Conservation (phyloP, 2,113 vertebrate genomes). For the Oostethus manadensis region DNA sequence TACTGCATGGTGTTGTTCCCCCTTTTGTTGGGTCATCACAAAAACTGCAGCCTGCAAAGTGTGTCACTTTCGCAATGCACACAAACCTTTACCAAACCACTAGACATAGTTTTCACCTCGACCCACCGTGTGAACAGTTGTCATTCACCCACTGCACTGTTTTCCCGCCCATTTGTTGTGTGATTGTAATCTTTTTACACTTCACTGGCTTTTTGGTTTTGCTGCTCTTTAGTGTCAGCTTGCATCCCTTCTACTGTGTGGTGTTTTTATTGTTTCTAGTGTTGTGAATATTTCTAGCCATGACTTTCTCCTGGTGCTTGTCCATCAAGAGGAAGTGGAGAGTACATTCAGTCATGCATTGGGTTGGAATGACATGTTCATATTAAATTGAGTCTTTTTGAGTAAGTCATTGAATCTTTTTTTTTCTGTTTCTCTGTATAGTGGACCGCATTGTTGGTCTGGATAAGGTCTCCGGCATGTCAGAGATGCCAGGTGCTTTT, state of each 20-base stretch:
- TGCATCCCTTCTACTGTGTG: conserved; percentile 53
- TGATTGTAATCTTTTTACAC: conserved; percentile 44
- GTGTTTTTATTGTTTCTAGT: conserved; percentile 37
- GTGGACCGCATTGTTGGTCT: conserved; percentile 96
- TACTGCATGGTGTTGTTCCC: conserved; percentile 75
- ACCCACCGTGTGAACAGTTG: conserved; percentile 8
- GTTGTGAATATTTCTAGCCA: conserved; percentile 1
- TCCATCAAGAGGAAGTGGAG: conserved; percentile 27
- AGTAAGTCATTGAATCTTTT: neutral
- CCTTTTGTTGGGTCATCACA: conserved; percentile 37
- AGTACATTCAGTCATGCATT: conserved; percentile 33
- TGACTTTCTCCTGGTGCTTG: conserved; percentile 24
- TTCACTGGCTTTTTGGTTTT: conserved; percentile 61
- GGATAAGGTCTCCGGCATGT: conserved; percentile 96
- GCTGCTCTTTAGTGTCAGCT: conserved; percentile 3
- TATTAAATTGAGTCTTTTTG: neutral
- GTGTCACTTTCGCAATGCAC: conserved; percentile 35
- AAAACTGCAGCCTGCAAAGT: conserved; percentile 45
- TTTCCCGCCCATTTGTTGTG: conserved; percentile 34
- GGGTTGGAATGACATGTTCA: conserved; percentile 34
- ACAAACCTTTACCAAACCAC: conserved; percentile 17
- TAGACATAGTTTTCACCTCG: conserved; percentile 32
- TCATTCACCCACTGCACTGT: conserved; percentile 54
- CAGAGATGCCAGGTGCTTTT: conserved; percentile 88
- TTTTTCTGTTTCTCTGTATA: conserved; percentile 50